Evolutionary conservation across 2,888 invertebrate genomes (phyloP).

Genomic region (Alloscopus bannaensis): DNA sequence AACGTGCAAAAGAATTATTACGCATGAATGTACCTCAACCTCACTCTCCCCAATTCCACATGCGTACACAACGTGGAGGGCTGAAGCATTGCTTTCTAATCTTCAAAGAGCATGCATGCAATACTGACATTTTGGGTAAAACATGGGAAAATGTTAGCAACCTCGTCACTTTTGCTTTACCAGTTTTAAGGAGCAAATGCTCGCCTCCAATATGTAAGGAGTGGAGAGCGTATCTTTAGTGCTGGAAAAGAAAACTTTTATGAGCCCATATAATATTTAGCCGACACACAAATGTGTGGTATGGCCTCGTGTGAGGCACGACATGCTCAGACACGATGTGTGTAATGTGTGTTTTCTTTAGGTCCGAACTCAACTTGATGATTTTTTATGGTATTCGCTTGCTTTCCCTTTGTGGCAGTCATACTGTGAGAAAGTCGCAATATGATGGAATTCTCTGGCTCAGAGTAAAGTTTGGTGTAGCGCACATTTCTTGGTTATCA

Average conservation of each 20-base stretch:
- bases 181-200: no score
- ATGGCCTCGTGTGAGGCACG: not conserved
- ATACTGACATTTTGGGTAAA: not conserved
- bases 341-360: not conserved
- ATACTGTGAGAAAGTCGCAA: not conserved
- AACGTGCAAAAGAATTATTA: no score
- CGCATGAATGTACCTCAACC: no score
- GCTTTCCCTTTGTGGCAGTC: not conserved
- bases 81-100: no score
- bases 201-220: no score
- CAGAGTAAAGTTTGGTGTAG: no score
- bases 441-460: no score
- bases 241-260: slow-evolving; percentile 25
- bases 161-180: no score
- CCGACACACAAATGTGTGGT: slow-evolving; percentile 28
- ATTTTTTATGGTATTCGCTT: no score
- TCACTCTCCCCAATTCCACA: no score
- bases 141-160: not conserved
- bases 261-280: slow-evolving; percentile 36
- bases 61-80: no score
- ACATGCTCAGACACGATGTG: slow-evolving; percentile 7
- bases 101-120: slow-evolving; percentile 20
- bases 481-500: no score
- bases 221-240: not conserved
- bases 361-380: not conserved